Base-by-base conservation (phyloP, 92 coral and sea anemone species). In the Porites cylindrica region DNA sequence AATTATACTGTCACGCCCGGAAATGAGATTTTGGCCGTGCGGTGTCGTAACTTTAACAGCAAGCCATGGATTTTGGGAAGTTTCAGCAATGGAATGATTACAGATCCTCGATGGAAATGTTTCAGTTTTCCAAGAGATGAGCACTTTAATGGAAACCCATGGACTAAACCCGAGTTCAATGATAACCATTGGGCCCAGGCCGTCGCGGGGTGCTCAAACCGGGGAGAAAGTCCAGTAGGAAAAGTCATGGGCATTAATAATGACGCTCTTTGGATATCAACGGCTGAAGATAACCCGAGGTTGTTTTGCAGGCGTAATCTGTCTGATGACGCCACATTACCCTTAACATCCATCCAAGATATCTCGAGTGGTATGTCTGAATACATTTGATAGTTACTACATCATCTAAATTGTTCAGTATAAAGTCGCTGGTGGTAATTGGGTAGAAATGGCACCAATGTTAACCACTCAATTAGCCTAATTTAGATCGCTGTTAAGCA, bases 101-200 rank as follows among this genome's bases (percentile, higher is more conserved):
- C 76, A 1, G 76, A 72, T 24, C 14, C 23, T 72, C 77, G 77
- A 51, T 73, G 77, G 77, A 73, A 73, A 51, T 73, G 77, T 19
- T 17, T 51, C 60, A 20, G 77, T 73, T 61, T 73, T 69, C 51
- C 51, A 9, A 16, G 21, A 50, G 10, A 73, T 10, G 61, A 4
- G 61, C 11, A 0, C 16, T 8, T 5, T 0, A 29, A 69, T 0
- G 9, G 6, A 5, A 50, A 10, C 24, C 13, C 6, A 17, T 50
- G 77, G 62, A 3, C 16, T 6, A 50, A 10, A 1, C 1, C 32
- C 14, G 7, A 0, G 14, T 73, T 73, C 26, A 61, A 52, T 16
- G 77, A 50, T 29, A 73, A 29, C 11, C 61, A 51, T 4, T 73
- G 61, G 77, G 60, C 60, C 6, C 62, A 73, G 77, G 77, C 77